Evolutionary conservation across 2,113 vertebrate species (phyloP), one percentile per base, ranked within the genome.

Genomic region (Sinocyclocheilus grahami): DNA sequence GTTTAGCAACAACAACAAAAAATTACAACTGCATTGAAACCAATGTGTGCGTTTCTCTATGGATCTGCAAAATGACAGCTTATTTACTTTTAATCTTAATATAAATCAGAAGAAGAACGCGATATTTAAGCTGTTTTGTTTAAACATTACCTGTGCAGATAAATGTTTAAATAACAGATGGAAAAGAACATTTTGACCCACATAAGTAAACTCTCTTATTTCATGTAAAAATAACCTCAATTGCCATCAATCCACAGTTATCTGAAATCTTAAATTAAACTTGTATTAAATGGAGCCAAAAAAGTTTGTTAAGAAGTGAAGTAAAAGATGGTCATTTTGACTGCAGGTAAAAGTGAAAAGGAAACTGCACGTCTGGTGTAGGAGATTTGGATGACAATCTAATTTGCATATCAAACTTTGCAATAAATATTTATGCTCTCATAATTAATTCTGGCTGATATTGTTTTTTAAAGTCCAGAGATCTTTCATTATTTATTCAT

Each of bases 401-500:
- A 48, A 82, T 82, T 67, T 82, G 37, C 39, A 67, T 67, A 48
- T 65, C 24, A 67, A 82, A 51, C 16, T 12, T 48, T 48, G 2
- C 39, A 27, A 82, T 82, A 51, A 51, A 69, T 82, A 82, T 51
- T 48, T 51, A 67, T 27, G n/a, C n/a, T 48, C 16, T 67, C 62
- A 78, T 55, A 78, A 48, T 82, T 67, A 5, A 53, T 82, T 82
- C 39, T 12, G 24, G 24, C 24, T 69, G 46, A 82, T 69, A 67
- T 18, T 22, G 14, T 27, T 79, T 80, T 67, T 82, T 67, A 3
- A 80, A 82, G 46, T 82, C 46, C 46, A 71, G 16, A 48, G 69
- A 16, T 83, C 51, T 58, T 60, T 55, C 30, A 74, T 60, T 74
- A 74, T 51, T n/a, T n/a, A 58, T 42, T 53, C 22, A 84, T 84